phyloP scores from a whole-genome alignment of 2,888 invertebrate genomes.

The Brenthis daphne region DNA sequence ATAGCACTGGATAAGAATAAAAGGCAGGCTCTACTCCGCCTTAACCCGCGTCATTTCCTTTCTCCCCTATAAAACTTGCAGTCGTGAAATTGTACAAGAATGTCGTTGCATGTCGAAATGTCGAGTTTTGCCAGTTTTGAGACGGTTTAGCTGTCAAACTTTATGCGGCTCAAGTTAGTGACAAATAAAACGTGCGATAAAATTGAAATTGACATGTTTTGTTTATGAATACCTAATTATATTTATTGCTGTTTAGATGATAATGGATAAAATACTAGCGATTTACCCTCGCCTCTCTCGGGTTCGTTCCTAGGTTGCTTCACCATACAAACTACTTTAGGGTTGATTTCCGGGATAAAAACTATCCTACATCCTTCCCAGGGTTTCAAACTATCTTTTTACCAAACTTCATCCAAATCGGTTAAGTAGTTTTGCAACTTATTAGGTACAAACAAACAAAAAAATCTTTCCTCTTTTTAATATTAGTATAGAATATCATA shows the following conservation, averaged over 20 bases:
- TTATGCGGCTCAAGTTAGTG: conserved; percentile 30
- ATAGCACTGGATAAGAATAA: conserved; percentile 30
- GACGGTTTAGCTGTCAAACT: conserved; percentile 51
- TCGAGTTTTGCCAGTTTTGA: conserved; percentile 47
- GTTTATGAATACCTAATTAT: not conserved
- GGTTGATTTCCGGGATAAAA: too few relatives aligned
- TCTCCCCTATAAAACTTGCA: conserved; percentile 48
- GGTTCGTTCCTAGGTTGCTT: too few relatives aligned
- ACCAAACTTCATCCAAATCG: too few relatives aligned
- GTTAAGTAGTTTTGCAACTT: too few relatives aligned
- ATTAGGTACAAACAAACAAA: too few relatives aligned
- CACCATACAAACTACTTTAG: too few relatives aligned
- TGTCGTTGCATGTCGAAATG: conserved; percentile 46
- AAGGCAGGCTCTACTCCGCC: conserved; percentile 28
- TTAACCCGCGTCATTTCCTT: conserved; percentile 42
- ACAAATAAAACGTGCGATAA: not conserved
- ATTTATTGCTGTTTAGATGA: not conserved
- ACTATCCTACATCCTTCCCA: too few relatives aligned
- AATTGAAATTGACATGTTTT: not conserved
- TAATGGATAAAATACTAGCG: not conserved
- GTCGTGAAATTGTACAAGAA: conserved; percentile 46
- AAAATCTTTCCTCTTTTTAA: too few relatives aligned
- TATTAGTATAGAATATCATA: too few relatives aligned
- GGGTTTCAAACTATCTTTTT: too few relatives aligned
- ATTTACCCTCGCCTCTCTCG: too few relatives aligned